Base-by-base conservation (phyloP, 1,140 invertebrate genomes). In the Drosophila virilis region DNA sequence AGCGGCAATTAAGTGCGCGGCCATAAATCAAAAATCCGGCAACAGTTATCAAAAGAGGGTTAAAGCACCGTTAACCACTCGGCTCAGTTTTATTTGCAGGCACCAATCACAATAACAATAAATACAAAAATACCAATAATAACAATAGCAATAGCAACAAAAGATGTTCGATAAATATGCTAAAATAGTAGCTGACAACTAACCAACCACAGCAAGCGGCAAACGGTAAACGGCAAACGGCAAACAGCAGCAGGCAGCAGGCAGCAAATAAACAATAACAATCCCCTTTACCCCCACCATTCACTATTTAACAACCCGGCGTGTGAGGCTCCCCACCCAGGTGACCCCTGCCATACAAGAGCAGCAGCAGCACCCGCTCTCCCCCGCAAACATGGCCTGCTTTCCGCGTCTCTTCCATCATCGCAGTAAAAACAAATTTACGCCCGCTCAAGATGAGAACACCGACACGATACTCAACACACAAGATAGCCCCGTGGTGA, bases 401-500 rank as follows among this genome's bases (percentile, higher is more conserved):
- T 90, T 91, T 86, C 90, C 86, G 52, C 90, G 86, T 8, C 59
- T 91, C 28, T 90, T 91, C 65, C 86, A 80, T 61, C 72, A 84
- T 52, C 82, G 81, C 12, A 80, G 57, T 9, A 91, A 89, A 83
- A 90, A 85, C 60, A 91, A 91, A 80, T 91, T 91, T 37, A 91
- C 80, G n/a, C 90, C 90, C 17, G 73, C 74, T 9, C 48, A 80
- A 60, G 90, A 91, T 67, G 83, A 77, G 52, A 91, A 91, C 76
- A 89, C 81, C 50, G 90, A 91, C 69, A 90, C 90, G 42, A 77
- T 91, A 75, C 74, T 91, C 60, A 90, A 91, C 75, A 91, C 78
- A 51, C 67, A 65, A 55, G 83, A 90, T 46, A 91, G 81, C 42
- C 77, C 86, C 59, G 90, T 91, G 90, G 90, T 91, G 74, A 91